Evolutionary conservation across 2,113 vertebrate genomes (phyloP).

Genomic region (Eubucco bourcierii): DNA sequence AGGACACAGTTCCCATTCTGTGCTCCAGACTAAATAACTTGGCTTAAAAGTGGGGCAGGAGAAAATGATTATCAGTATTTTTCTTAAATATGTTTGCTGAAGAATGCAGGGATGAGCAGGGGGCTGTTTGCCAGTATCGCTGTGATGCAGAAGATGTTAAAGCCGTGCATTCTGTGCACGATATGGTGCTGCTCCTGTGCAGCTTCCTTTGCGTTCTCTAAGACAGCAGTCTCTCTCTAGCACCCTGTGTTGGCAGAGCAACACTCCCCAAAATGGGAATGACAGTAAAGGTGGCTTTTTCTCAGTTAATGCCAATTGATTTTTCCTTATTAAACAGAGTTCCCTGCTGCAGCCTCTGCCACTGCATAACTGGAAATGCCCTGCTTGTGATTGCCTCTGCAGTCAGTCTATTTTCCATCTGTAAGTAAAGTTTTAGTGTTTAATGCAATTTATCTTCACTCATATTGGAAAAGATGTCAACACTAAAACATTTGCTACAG

Average conservation of each 20-base stretch:
- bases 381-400: conserved; percentile 28
- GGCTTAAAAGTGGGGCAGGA: conserved; percentile 32
- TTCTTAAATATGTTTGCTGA: not conserved
- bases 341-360: conserved; percentile 26
- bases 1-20: not conserved
- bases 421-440: conserved; percentile 63
- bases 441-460: conserved; percentile 64
- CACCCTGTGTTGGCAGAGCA: not conserved
- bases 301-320: conserved; percentile 7
- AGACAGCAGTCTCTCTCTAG: not conserved
- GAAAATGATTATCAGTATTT: not conserved
- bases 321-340: conserved; percentile 19
- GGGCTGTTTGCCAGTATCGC: not conserved
- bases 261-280: not conserved
- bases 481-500: conserved; percentile 66
- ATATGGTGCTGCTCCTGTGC: not conserved
- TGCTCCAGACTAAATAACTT: conserved; percentile 8
- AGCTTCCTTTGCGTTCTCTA: not conserved
- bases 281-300: not conserved
- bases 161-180: not conserved
- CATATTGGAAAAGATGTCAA: conserved; percentile 56
- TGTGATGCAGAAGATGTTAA: not conserved
- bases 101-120: not conserved
- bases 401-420: conserved; percentile 65
- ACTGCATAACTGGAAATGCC: not conserved